Percentiles rank a stretch among this genome's conserved stretches.
Conservation (phyloP, 2,797 vertebrate species). For the Tamandua tetradactyla region DNA sequence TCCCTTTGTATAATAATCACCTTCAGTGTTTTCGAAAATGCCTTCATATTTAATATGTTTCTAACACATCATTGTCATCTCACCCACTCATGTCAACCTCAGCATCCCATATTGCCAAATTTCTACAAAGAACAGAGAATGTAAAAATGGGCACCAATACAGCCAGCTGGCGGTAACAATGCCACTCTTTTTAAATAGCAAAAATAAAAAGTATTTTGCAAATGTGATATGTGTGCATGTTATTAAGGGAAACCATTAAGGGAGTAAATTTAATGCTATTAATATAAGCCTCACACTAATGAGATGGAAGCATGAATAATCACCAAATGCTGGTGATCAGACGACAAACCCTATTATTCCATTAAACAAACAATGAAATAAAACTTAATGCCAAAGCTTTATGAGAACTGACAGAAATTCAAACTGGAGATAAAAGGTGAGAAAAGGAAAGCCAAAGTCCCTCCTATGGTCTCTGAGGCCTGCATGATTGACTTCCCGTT, state of each 20-base stretch:
- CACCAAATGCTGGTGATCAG: not conserved
- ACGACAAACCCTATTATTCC: not conserved
- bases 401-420: not conserved
- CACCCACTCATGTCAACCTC: not conserved
- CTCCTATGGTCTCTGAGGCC: not conserved
- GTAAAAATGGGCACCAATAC: not conserved
- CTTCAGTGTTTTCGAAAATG: conserved; percentile 14
- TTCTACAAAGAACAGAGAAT: not conserved
- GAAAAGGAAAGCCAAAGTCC: not conserved
- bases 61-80: not conserved
- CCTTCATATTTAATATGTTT: conserved; percentile 42
- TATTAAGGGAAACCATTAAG: not conserved
- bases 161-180: not conserved
- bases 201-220: conserved; percentile 14
- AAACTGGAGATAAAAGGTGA: not conserved
- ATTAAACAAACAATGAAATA: not conserved
- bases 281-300: not conserved
- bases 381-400: not conserved
- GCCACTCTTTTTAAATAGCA: not conserved
- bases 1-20: conserved; percentile 35
- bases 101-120: accelerated
- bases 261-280: not conserved
- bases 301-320: not conserved
- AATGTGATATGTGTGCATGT: not conserved
- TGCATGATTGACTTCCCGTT: accelerated